Evolutionary conservation across 2,113 vertebrate genomes (phyloP), one percentile per base, ranked within the genome.

Genomic region (Pluvianellus socialis): DNA sequence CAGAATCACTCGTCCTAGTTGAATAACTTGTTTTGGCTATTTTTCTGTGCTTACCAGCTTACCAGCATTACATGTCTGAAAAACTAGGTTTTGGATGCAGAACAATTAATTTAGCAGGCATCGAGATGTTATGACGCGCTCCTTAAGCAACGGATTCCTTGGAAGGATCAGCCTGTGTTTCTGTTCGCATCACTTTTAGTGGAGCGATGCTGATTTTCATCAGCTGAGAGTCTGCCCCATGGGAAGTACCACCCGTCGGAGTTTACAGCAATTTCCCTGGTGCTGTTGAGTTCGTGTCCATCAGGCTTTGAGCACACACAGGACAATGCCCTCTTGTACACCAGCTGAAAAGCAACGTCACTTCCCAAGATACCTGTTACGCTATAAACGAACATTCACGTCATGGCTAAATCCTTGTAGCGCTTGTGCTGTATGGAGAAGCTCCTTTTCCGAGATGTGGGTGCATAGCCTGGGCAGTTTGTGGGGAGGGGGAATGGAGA

Each of bases 11-110:
- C 2, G 0, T 38, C 28, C 20, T 68, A 22, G 32, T 5, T 58
- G n/a, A 73, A 14, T 16, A 75, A 79, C 24, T 56, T 59, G 76
- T 7, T 59, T 63, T 75, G 66, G 44, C 13, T 84, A 6, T 53
- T 95, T 70, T 53, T 5, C 38, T 32, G 7, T 35, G 12, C 0
- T 3, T n/a, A 84, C 62, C 0, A 0, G n/a, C 23, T 84, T 63
- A 28, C 24, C 24, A 50, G 47, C 19, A 49, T 42, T 19, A 70
- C 23, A 50, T 8, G 33, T 8, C 23, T 45, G 11, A 38, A 58
- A 74, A 73, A 42, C 18, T 16, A 50, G 15, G 4, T 19, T 89
- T 71, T 77, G 33, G 26, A n/a, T 32, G 22, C 22, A 38, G 35
- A 92, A 35, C 10, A 90, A 66, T 44, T 61, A 52, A 62, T 83